Base-by-base conservation (phyloP, 2,797 vertebrate genomes). In the Bovichtus variegatus region DNA sequence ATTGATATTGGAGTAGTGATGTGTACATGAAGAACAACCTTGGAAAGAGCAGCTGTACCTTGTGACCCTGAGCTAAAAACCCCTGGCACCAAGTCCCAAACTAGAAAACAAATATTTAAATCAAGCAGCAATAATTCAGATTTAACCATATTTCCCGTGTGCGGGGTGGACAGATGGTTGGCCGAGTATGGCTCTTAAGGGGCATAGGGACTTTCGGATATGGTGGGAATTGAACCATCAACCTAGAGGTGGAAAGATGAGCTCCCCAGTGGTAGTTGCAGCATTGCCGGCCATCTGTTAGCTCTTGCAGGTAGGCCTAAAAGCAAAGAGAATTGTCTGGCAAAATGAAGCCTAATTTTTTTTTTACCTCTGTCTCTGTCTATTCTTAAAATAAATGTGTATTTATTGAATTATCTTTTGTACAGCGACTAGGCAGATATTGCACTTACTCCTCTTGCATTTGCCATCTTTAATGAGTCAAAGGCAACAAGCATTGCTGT, bases 161-260 rank as follows among this genome's bases (percentile, higher is more conserved):
- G 57, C 10, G 0, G 58, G 46, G 65, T 40, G 31, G 62, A 71
- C 87, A 87, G 84, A 87, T 86, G 83, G 83, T 67, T 80, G 76
- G 80, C 76, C 77, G 71, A 51, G 23, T 55, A 1, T 25, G 68
- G 40, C 44, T 66, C 59, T 51, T 40, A 69, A 62, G 65, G 51
- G 63, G 60, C 49, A 66, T 0, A 2, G 19, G 57, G 68, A 64
- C 36, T 76, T 58, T 67, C 9, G 34, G 49, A 53, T 75, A 82
- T 13, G 50, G 0, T 41, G 83, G 87, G 80, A 78, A 73, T 65
- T 85, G 74, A 91, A 83, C 89, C 84, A 3, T 82, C 81, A 77
- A 83, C 84, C 81, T 38, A 46, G 57, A 78, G 76, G 87, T 88
- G 76, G 82, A 77, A 53, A 19, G 65, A 76, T 43, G 61, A 80